Percentiles rank a stretch among this genome's conserved stretches.
phyloP scores from a whole-genome alignment of 35 echinoderm and acorn worm genomes.

The Ophiothrix spiculata region DNA sequence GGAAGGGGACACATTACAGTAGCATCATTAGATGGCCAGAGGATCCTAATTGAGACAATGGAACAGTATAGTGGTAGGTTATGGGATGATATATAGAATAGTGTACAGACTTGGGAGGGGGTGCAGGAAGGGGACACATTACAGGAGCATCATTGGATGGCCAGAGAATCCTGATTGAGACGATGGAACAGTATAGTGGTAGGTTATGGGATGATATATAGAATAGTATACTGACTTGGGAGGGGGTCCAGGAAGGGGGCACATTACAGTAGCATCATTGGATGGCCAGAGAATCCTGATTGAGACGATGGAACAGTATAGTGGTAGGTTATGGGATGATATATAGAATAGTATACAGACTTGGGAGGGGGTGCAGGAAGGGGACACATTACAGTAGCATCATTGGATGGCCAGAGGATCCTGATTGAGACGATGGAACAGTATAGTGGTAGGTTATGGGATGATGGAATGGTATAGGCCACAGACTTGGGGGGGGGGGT shows the following conservation, averaged over 20 bases:
- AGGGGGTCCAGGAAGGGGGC: too few species aligned
- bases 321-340: slow-evolving; percentile 53
- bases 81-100: too few species aligned
- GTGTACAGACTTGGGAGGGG: too few species aligned
- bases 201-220: too few species aligned
- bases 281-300: slow-evolving; percentile 84
- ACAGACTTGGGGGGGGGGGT: too few species aligned
- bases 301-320: slow-evolving; percentile 89
- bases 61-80: slow-evolving; percentile 92
- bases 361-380: too few species aligned
- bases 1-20: slow-evolving; percentile 90
- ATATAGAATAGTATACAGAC: too few species aligned
- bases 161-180: slow-evolving; percentile 80
- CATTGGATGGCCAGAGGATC: slow-evolving; percentile 78
- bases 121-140: too few species aligned
- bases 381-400: slow-evolving; percentile 81
- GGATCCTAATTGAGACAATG: slow-evolving; percentile 86
- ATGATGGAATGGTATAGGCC: not conserved
- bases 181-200: slow-evolving; percentile 86
- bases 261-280: slow-evolving; percentile 79
- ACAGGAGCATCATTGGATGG: slow-evolving; percentile 81
- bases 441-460: slow-evolving; percentile 77
- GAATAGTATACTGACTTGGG: too few species aligned
- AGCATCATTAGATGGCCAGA: slow-evolving; percentile 72
- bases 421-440: slow-evolving; percentile 89